Evolutionary conservation across 2,113 vertebrate genomes (phyloP), one percentile per base, ranked within the genome.

Genomic region (Phaethon lepturus): DNA sequence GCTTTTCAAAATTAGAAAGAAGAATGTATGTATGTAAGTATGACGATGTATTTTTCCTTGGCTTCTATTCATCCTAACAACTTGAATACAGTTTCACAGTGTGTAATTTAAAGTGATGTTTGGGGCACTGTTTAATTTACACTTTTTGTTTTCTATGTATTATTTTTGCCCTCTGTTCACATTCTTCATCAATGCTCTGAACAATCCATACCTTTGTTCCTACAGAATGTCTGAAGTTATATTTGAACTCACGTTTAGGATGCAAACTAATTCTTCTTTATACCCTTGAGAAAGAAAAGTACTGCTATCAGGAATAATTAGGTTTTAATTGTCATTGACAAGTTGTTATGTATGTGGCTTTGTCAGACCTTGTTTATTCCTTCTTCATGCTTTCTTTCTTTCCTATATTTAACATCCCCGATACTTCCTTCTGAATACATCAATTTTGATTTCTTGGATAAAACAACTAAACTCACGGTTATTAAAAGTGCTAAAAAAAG

Each of bases 281-380:
- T 91, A 91, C 56, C 86, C 91, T 96, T 84, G 69, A 85, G 56
- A 73, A 91, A 56, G 56, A 75, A 10, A 59, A 88, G 47, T 87
- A 77, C 38, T 67, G 45, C 64, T 84, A 67, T 94, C 64, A 87
- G 47, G 76, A 89, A 56, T 94, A 87, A 95, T 89, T 85, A 78
- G 52, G 33, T 87, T 89, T 87, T 94, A 94, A 89, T 91, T 91
- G 49, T 91, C 77, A 85, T 56, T 91, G 87, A 91, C 77, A 81
- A 71, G 68, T 49, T 74, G 38, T 47, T 93, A 47, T 59, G 40
- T 67, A 42, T 55, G 64, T 72, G 52, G 40, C 84, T 97, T 94
- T 78, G 31, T 91, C 60, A 95, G 77, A 90, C 18, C 28, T 90
- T 84, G n/a, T 64, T 93, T 89, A n/a, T 59, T 81, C 0, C 2